Base-by-base conservation (phyloP, 2,888 invertebrate species). In the Frankliniella fusca region DNA sequence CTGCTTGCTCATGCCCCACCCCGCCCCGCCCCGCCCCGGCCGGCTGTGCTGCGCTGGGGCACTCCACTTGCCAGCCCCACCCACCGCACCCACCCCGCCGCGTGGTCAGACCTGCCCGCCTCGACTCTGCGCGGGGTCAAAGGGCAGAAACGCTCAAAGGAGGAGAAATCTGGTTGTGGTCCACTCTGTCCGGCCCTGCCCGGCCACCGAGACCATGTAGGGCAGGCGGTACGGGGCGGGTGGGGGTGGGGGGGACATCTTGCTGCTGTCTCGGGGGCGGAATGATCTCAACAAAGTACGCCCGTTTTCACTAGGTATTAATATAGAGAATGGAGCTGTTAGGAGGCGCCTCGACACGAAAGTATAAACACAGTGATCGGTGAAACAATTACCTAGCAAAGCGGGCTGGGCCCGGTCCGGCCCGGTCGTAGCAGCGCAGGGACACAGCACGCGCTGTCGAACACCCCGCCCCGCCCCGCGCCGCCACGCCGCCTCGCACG, bases 241-340 rank as follows among this genome's bases (percentile, higher is more conserved):
- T 2, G 54, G 61, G 61, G 61, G 15, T 18, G 61, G 61, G 61
- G 61, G 15, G 20, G 61, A 18, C 11, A 18, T 5, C 38, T 5
- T 38, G 38, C 61, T 61, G 61, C 15, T 61, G 61, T 7, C 61
- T 61, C 20, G 61, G 61, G 7, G 15, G 61, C 61, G 38, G 38
- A 38, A 38, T 38, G 38, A 38, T 5, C 38, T 38, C 38, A 38
- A 38, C 38, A 38, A 38, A 38, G 38, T 38, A 18, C 18, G 27
- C 3, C 11, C 27, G 23, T 76, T 76, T 70, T 70, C 70, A 70
- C 70, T 11, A 70, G 12, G 23, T 23, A 76, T 76, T 76, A 76
- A 76, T 76, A 76, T 23, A 27, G 70, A 18, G 70, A 23, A 76
- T 76, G 70, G 70, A 76, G 70, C 70, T 76, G 70, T 76, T 76